These are phyloP conservation scores for Ostrea denselamellosa DNA, from an alignment of 1,140 invertebrate species.

Conservation along the genomic window DNA sequence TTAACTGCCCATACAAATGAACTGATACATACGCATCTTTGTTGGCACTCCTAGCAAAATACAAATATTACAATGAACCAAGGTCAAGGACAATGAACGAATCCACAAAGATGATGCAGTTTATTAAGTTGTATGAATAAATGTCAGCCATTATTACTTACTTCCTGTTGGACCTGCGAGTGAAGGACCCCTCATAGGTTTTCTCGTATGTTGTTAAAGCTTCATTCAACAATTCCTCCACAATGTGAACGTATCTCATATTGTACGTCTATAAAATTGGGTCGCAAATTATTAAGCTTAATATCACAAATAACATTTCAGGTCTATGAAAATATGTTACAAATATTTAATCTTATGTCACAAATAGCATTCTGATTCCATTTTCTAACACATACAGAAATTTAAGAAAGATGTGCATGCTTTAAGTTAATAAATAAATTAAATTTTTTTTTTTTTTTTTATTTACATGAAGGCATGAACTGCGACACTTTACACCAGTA, in stretches of 20 bases:
- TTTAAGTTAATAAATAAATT: too few relatives aligned
- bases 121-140: neutral
- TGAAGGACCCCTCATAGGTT: constrained; percentile 88
- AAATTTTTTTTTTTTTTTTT: too few relatives aligned
- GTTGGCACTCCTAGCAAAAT: constrained; percentile 68
- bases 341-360: too few relatives aligned
- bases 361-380: too few relatives aligned
- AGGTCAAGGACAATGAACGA: neutral
- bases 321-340: neutral
- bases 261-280: constrained; percentile 75
- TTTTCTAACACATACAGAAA: too few relatives aligned
- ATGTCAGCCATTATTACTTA: constrained; percentile 55
- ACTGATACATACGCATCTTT: constrained; percentile 87
- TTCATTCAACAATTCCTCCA: constrained; percentile 93
- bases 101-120: neutral
- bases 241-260: constrained; percentile 88
- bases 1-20: constrained; percentile 93
- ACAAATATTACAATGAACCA: neutral
- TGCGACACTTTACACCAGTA: too few relatives aligned
- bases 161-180: constrained; percentile 79
- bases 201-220: constrained; percentile 90
- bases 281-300: too few relatives aligned
- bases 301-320: neutral
- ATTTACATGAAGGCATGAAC: too few relatives aligned
- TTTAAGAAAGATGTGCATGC: too few relatives aligned